These are phyloP conservation scores for Ylistrum balloti DNA, from an alignment of 1,140 invertebrate species.

Conservation along the genomic window DNA sequence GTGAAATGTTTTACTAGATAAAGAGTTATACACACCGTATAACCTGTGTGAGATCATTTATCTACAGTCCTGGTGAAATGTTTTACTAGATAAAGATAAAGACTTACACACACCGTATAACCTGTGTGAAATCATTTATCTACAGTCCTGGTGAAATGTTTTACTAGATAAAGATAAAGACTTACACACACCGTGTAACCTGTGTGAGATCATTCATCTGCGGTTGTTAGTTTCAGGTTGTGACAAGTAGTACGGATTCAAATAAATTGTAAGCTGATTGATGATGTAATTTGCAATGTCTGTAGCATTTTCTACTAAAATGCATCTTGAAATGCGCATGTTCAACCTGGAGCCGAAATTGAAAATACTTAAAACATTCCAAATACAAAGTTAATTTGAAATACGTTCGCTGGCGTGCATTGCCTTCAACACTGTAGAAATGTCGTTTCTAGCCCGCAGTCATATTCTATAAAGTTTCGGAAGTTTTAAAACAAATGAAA, in stretches of 20 bases:
- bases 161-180: too few relatives aligned
- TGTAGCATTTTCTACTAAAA: not conserved
- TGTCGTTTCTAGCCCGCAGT: not conserved
- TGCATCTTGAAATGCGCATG: not conserved
- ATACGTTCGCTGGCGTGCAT: not conserved
- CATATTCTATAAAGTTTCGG: not conserved
- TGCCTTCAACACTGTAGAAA: not conserved
- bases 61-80: too few relatives aligned
- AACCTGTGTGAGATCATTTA: too few relatives aligned
- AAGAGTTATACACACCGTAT: too few relatives aligned
- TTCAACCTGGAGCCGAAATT: not conserved
- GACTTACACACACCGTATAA: too few relatives aligned
- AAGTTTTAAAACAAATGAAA: not conserved
- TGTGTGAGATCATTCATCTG: not conserved
- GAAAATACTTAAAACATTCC: not conserved
- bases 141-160: too few relatives aligned
- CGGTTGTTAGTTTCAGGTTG: slow-evolving; percentile 24
- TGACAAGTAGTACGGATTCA: not conserved
- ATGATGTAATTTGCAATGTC: slow-evolving; percentile 17
- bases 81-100: too few relatives aligned
- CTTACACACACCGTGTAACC: not conserved
- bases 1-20: too few relatives aligned
- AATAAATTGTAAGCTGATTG: not conserved
- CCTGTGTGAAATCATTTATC: too few relatives aligned
- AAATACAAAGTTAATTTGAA: slow-evolving; percentile 18